Evolutionary conservation across 2,888 invertebrate species (phyloP).

Genomic region (Microdon myrmicae): DNA sequence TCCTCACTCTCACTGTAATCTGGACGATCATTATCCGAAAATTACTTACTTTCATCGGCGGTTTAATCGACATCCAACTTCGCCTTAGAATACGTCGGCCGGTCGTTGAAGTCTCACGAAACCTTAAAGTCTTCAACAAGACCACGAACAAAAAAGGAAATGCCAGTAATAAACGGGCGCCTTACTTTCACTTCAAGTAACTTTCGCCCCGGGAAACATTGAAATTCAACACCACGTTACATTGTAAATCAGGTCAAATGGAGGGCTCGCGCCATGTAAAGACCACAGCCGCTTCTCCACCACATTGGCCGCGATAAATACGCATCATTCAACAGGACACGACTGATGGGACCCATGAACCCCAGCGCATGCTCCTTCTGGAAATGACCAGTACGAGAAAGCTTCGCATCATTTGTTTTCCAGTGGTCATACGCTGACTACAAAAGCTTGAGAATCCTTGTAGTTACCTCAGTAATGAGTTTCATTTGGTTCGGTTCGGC

Average conservation of each 20-base stretch:
- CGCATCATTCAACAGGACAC: slow-evolving; percentile 38
- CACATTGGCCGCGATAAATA: slow-evolving; percentile 7
- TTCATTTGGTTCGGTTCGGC: slow-evolving; percentile 43
- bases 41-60: slow-evolving; percentile 25
- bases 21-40: slow-evolving; percentile 40
- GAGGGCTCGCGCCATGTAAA: slow-evolving; percentile 7
- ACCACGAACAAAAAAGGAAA: slow-evolving; percentile 21
- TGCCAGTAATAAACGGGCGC: slow-evolving; percentile 3
- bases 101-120: slow-evolving; percentile 5
- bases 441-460: slow-evolving; percentile 46
- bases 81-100: neutral
- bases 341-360: slow-evolving; percentile 8
- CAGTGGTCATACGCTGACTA: slow-evolving; percentile 31
- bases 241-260: slow-evolving; percentile 41
- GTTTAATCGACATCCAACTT: slow-evolving; percentile 13
- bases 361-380: slow-evolving; percentile 23
- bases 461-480: slow-evolving; percentile 49
- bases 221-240: slow-evolving; percentile 45
- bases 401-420: slow-evolving; percentile 33
- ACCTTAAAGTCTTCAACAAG: slow-evolving; percentile 14
- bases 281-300: slow-evolving; percentile 10
- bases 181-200: slow-evolving; percentile 47
- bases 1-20: slow-evolving; percentile 20
- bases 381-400: slow-evolving; percentile 29
- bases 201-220: slow-evolving; percentile 46